Percentiles rank a stretch among this genome's conserved stretches.
Evolutionary conservation across 2,797 vertebrate species (phyloP).

Genomic region (Hippopotamyrus pictus): DNA sequence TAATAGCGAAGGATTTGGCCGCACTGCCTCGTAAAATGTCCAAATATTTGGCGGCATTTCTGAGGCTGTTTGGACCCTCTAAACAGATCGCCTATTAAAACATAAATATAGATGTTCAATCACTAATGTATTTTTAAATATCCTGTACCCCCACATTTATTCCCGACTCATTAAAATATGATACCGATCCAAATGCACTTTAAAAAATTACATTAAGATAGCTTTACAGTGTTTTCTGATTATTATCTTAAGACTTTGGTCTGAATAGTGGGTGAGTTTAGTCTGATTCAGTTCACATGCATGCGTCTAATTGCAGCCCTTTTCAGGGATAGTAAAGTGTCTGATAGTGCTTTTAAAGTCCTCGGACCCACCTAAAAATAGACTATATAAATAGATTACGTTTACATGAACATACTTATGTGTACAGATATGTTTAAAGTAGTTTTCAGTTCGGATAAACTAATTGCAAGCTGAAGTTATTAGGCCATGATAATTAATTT

Average conservation of each 20-base stretch:
- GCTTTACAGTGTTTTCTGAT: neutral
- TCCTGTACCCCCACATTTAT: neutral
- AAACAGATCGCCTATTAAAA: conserved; percentile 32
- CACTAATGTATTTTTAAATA: neutral
- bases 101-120: neutral
- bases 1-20: neutral
- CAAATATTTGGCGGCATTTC: conserved; percentile 50
- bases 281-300: neutral
- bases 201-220: neutral
- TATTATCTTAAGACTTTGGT: neutral
- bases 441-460: neutral
- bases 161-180: neutral
- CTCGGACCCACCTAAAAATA: neutral
- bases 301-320: neutral
- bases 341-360: neutral
- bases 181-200: neutral
- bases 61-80: conserved; percentile 46
- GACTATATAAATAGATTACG: neutral
- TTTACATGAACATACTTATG: neutral
- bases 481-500: neutral
- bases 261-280: neutral
- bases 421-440: neutral
- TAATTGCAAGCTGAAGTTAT: neutral
- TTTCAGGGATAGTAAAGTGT: neutral
- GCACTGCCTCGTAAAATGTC: neutral